Evolutionary conservation across 2,797 vertebrate genomes (phyloP).

Genomic region (Gymnothorax reevesii): DNA sequence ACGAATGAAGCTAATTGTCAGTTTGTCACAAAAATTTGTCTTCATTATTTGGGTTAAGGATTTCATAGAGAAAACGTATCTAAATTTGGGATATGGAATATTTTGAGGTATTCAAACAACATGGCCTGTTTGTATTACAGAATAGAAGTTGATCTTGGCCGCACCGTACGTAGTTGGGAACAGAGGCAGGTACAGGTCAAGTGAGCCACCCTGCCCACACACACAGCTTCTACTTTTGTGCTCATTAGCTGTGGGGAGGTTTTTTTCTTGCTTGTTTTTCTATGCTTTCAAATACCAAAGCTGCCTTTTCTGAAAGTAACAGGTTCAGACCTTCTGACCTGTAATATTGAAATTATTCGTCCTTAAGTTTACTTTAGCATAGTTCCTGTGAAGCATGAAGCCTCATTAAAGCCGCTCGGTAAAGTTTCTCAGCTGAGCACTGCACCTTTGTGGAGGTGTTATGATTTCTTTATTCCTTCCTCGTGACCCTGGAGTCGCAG

Average conservation of each 20-base stretch:
- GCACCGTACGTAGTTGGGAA: neutral
- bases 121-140: too few species aligned
- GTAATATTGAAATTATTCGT: neutral
- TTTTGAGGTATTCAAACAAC: too few species aligned
- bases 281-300: neutral
- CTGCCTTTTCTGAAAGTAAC: neutral
- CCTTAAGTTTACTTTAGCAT: neutral
- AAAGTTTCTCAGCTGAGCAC: neutral
- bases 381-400: neutral
- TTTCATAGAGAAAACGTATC: too few species aligned
- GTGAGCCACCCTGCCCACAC: neutral
- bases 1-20: too few species aligned
- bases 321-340: neutral
- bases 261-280: neutral
- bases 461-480: conserved; percentile 7
- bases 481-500: conserved; percentile 18
- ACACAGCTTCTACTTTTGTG: neutral
- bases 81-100: too few species aligned
- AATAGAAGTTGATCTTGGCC: too few species aligned
- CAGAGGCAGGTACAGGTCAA: neutral
- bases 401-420: conserved; percentile 2
- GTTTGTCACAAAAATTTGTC: too few species aligned
- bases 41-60: too few species aligned
- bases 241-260: neutral
- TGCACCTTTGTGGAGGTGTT: conserved; percentile 6